Evolutionary conservation across 1,140 invertebrate genomes (phyloP).

Genomic region (Rhynchophorus ferrugineus): DNA sequence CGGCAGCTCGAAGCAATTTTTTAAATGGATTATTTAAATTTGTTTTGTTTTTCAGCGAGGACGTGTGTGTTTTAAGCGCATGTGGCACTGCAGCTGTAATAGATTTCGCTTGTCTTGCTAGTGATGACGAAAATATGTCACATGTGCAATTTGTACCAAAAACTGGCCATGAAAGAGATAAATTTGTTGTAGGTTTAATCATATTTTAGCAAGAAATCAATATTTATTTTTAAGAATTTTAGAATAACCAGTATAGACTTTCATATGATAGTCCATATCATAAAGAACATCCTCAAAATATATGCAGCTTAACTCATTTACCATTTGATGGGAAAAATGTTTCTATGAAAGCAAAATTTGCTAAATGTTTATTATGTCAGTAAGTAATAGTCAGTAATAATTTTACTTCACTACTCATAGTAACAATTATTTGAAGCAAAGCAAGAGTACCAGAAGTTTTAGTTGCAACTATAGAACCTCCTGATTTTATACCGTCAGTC

Average conservation of each 20-base stretch:
- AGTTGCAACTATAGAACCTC: slow-evolving; percentile 81
- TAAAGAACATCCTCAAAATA: slow-evolving; percentile 9
- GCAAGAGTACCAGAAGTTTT: slow-evolving; percentile 84
- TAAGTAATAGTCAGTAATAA: slow-evolving; percentile 19
- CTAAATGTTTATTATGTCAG: slow-evolving; percentile 35
- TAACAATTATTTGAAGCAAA: slow-evolving; percentile 48
- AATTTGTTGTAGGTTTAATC: slow-evolving; percentile 8
- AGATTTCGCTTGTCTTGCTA: slow-evolving; percentile 46
- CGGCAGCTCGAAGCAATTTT: not conserved
- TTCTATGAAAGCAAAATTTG: slow-evolving; percentile 48
- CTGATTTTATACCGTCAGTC: slow-evolving; percentile 62
- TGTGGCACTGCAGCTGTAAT: slow-evolving; percentile 88
- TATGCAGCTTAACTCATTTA: slow-evolving; percentile 63
- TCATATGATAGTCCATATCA: slow-evolving; percentile 34
- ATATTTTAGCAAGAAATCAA: not conserved
- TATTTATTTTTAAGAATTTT: slow-evolving; percentile 11
- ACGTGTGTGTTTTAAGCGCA: slow-evolving; percentile 89
- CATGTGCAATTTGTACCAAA: slow-evolving; percentile 25
- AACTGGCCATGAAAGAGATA: slow-evolving; percentile 19
- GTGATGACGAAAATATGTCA: slow-evolving; percentile 36
- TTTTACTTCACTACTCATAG: not conserved
- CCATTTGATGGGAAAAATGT: slow-evolving; percentile 66
- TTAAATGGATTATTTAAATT: slow-evolving; percentile 4
- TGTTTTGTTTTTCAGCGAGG: slow-evolving; percentile 64
- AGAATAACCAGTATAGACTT: slow-evolving; percentile 21